Conservation (phyloP, 2,888 invertebrate species). For the Malthinus seriepunctatus region DNA sequence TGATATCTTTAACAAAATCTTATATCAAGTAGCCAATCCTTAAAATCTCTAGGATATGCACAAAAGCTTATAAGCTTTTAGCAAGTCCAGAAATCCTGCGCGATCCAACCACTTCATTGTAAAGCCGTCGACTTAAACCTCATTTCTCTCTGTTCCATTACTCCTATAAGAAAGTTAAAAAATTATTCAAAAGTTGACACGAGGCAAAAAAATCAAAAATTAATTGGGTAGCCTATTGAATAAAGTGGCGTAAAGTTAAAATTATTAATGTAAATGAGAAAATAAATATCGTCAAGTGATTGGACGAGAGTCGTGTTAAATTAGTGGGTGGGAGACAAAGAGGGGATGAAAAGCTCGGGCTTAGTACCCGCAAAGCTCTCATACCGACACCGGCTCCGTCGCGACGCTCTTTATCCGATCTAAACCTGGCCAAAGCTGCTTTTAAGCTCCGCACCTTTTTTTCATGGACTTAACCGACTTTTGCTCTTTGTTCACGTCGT, state of each 20-base stretch:
- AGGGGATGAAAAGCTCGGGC: constrained; percentile 48
- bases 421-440: constrained; percentile 56
- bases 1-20: constrained; percentile 16
- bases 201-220: constrained; percentile 11
- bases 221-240: constrained; percentile 10
- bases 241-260: constrained; percentile 20
- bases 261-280: constrained; percentile 46
- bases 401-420: constrained; percentile 58
- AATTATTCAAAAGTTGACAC: background rate
- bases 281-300: constrained; percentile 53
- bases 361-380: constrained; percentile 56
- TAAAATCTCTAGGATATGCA: constrained; percentile 40
- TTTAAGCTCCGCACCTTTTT: constrained; percentile 55
- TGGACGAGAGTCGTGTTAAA: constrained; percentile 50
- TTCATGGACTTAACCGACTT: constrained; percentile 55
- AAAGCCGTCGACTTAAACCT: constrained; percentile 22
- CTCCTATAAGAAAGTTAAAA: background rate
- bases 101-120: constrained; percentile 31
- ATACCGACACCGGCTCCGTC: constrained; percentile 55
- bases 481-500: constrained; percentile 54
- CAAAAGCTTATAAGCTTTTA: constrained; percentile 38
- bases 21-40: constrained; percentile 37
- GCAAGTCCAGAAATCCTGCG: constrained; percentile 33
- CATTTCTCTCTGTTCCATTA: constrained; percentile 22
- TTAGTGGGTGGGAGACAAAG: constrained; percentile 41